A percentile compares a stretch with the other conserved stretches of the same genome.
Conservation (phyloP, 2,888 invertebrate genomes). For the Macaria liturata region DNA sequence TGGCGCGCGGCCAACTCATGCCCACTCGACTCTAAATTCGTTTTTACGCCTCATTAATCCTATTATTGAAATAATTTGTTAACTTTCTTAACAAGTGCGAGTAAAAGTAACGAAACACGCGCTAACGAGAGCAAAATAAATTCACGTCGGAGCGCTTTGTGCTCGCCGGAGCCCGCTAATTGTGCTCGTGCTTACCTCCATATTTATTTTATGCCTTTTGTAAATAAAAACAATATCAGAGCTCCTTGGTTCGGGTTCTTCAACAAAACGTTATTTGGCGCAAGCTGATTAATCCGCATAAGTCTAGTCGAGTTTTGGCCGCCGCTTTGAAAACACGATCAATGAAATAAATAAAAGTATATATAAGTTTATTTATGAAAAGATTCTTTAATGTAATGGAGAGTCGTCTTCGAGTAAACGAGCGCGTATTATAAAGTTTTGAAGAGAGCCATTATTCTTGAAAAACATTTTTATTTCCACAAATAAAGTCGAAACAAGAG, state of each 20-base stretch:
- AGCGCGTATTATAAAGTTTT: neutral
- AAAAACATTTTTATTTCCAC: constrained; percentile 4
- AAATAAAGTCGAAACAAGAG: constrained; percentile 4
- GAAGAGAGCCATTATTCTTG: constrained; percentile 1
- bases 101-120: constrained; percentile 17
- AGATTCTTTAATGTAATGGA: neutral
- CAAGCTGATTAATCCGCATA: constrained; percentile 7
- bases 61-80: constrained; percentile 35
- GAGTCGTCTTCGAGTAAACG: neutral
- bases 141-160: constrained; percentile 18
- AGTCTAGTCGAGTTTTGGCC: neutral
- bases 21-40: constrained; percentile 32
- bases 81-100: constrained; percentile 26
- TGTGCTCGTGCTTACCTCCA: constrained; percentile 17
- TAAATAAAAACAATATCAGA: constrained; percentile 12
- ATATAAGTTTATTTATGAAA: neutral
- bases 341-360: constrained; percentile 5
- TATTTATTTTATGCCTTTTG: constrained; percentile 19
- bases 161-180: constrained; percentile 10
- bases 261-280: neutral
- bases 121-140: constrained; percentile 24
- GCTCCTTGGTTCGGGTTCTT: constrained; percentile 10
- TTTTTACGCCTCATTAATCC: constrained; percentile 34
- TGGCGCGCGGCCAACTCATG: constrained; percentile 18
- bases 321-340: neutral